Base-by-base conservation (phyloP, 2,797 vertebrate genomes). In the Hoplostethus mediterraneus region DNA sequence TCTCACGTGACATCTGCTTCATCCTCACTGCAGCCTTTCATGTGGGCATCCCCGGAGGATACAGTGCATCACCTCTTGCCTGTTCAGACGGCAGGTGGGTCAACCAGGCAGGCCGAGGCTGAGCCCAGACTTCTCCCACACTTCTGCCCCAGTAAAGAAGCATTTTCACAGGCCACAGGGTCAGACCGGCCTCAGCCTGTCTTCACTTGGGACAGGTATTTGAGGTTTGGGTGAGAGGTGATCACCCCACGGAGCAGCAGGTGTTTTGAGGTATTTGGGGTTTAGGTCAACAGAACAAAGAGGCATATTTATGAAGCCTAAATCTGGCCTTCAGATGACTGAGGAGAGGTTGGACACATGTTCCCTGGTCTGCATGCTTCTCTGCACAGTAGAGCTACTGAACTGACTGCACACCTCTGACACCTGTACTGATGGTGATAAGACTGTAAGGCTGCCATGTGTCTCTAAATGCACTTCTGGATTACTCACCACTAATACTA, bases 141-240 rank as follows among this genome's bases (percentile, higher is more conserved):
- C 14, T 17, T 70, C 59, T 54, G 40, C 16, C 58, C 49, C 49
- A 65, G 47, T 42, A 30, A 31, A 11, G 47, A 13, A 30, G 38
- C 54, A 44, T 48, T 42, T 40, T 51, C 25, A 31, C 44, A 36
- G 45, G 17, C 17, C 36, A 10, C 21, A 33, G 40, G 36, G n/a
- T 64, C 53, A 64, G 21, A 55, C 36, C 49, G 9, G 12, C 17
- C 25, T 3, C 63, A 11, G 63, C 33, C 55, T 57, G 55, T n/a
- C 10, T 51, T 36, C 45, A 48, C 51, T n/a, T 61, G 47, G 45
- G 9, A 45, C 25, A 52, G 53, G 53, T 57, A 57, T 75, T 51
- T 67, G 17, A 12, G 10, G 57, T 6, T 14, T 5, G 17, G 54
- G n/a, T 21, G 42, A 38, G 44, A 58, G 44, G 30, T 5, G 47